Base-by-base conservation (phyloP, 2,888 invertebrate genomes). In the Cosmopolites sordidus region DNA sequence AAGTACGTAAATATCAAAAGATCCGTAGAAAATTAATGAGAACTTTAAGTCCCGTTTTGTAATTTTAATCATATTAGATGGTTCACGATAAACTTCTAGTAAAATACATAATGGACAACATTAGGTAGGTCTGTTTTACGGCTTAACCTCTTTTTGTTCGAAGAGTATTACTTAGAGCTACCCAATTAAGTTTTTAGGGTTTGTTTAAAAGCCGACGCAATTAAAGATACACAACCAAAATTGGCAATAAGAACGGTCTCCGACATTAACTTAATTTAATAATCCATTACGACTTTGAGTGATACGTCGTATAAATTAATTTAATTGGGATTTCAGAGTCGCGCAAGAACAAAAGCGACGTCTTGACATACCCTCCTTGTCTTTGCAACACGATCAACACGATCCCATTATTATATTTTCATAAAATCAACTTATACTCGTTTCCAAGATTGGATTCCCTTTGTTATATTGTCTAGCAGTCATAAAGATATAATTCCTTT, bases 271-370 rank as follows among this genome's bases (percentile, higher is more conserved):
- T 17, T 46, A 46, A 46, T 39, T 12, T 39, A 46, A 46, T 46
- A 46, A 46, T 46, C 38, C 39, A 46, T 39, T 30, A 39, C 5
- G 16, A 27, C 38, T 30, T 46, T 46, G 46, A 46, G 39, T 46
- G 39, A 39, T 18, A 18, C 17, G 45, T 45, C 15, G 17, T 12
- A 33, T 18, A 46, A 37, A 15, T 46, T 46, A 46, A 46, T 46
- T 46, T 46, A 39, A 46, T 46, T 46, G 39, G 46, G 39, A 39
- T 46, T 46, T 46, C 39, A 39, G 12, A 46, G 18, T 39, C 18
- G 46, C 16, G 46, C 37, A 39, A 16, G 38, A 46, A 46, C 46
- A 46, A 44, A 50, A 44, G 44, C 30, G 49, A 49, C 49, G 42
- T 42, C 38, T 29, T 44, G 50, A 50, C 44, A 29, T 44, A 22